Evolutionary conservation across 2,888 invertebrate genomes (phyloP), one percentile per base, ranked within the genome.

Genomic region (Cosmia pyralina): DNA sequence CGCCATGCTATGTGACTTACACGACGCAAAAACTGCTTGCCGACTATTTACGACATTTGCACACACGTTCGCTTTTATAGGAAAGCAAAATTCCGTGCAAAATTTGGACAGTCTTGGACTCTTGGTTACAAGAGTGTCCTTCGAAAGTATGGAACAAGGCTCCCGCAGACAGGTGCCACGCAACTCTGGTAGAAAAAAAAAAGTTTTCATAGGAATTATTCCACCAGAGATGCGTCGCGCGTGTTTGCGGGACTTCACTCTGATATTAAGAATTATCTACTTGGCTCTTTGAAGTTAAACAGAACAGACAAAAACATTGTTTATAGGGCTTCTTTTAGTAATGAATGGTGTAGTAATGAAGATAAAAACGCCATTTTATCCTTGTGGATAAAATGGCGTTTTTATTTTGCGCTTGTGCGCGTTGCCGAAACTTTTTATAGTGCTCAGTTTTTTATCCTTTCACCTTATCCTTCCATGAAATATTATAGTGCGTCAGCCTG

Each of bases 1-100:
- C 82, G 87, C 60, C 73, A 71, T 67, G 76, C 72, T 79, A 72
- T 69, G 69, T 64, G 76, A 77, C 71, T 70, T 69, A 81, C 72
- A 79, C 75, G 79, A 72, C 68, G 50, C 72, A 64, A 75, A 72
- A 70, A 66, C 62, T 59, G 46, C 41, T 64, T 19, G 17, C 48
- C 22, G 38, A 34, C 53, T 38, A 52, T 80, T 81, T 80, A 83
- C 28, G 84, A 69, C 52, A 53, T 74, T 52, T 59, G 52, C 22
- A 73, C n/a, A 50, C 57, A 58, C 55, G 48, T 68, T 68, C 28
- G 13, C 11, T 72, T 79, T 65, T 72, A 68, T 50, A 10, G 48
- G 11, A 34, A 59, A 53, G 41, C 19, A 17, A 52, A 82, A 79
- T 79, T 58, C 48, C 6, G 2, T 15, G 10, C 17, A 28, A 15